Base-by-base conservation (phyloP, 2,797 vertebrate genomes). In the Heteromormyrus szaboi region DNA sequence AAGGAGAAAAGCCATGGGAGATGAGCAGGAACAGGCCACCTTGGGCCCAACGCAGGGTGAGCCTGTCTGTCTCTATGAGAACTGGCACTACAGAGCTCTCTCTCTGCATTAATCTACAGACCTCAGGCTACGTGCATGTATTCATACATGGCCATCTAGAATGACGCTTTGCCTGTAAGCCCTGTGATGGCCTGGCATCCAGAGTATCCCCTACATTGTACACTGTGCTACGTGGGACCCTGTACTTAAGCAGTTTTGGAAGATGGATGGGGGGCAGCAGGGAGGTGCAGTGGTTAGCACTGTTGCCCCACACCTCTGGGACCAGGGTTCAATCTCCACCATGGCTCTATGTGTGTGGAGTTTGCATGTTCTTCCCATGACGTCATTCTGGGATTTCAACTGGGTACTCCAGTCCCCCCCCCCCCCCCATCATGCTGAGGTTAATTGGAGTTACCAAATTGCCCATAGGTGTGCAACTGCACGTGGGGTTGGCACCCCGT, bases 1-100 rank as follows among this genome's bases (percentile, higher is more conserved):
- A 56, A 94, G 97, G 65, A 96, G 97, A 29, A 91, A 87, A 51
- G 95, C 88, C 0, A 92, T 97, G 17, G 97, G 94, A 2, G 93
- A 93, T 1, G 83, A 91, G 11, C 25, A 44, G 29, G 91, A 90
- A 0, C 50, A 0, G 0, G 0, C 37, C 5, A 6, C 53, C 87
- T 25, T 90, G 6, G 0, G 68, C 19, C 86, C 91, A 50, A 33
- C 87, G n/a, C 90, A 89, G 22, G 93, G 94, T 94, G 92, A 37
- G 22, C 1, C 0, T 44, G 81, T 89, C 68, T 17, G 51, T 50
- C 59, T 44, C n/a, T 12, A 1, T 12, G 2, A 14, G 22, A 12
- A 76, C 12, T 22, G 14, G 6, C 33, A 19, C 88, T 22, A n/a
- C 25, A 4, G 17, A 3, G 2, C 41, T 41, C 41, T 41, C 41